These are phyloP conservation scores for Polietes domitor DNA, from an alignment of 2,888 invertebrate genomes.

Conservation along the genomic window DNA sequence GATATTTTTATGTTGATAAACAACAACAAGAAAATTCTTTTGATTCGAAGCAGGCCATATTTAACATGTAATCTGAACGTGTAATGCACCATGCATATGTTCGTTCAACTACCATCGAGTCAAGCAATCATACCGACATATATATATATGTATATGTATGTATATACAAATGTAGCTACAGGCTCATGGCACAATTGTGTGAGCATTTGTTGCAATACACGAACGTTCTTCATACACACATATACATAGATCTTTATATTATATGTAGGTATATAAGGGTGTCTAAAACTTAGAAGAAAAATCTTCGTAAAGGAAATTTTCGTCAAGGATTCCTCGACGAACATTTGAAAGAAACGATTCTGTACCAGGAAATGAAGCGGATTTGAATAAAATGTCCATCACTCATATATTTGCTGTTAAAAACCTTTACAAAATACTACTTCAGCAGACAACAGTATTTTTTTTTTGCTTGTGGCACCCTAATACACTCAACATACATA, in stretches of 20 bases:
- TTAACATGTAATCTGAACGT: slow-evolving; percentile 62
- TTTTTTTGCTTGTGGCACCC: neutral
- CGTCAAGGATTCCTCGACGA: too few species aligned
- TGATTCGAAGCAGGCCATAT: slow-evolving; percentile 54
- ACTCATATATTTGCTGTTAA: too few species aligned
- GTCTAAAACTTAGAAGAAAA: too few species aligned
- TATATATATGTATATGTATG: neutral
- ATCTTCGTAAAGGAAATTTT: too few species aligned
- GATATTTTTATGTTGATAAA: slow-evolving; percentile 51
- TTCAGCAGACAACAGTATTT: neutral
- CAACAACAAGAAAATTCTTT: slow-evolving; percentile 32
- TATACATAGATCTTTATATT: neutral
- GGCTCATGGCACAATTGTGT: neutral
- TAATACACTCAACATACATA: neutral
- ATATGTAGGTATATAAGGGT: too few species aligned
- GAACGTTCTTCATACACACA: too few species aligned
- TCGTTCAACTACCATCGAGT: slow-evolving; percentile 8
- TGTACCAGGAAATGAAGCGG: too few species aligned
- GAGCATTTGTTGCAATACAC: slow-evolving; percentile 2
- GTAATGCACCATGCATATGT: slow-evolving; percentile 57
- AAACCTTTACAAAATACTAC: neutral
- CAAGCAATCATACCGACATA: neutral
- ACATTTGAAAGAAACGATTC: too few species aligned
- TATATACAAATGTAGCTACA: neutral
- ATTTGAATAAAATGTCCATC: too few species aligned